phyloP scores from a whole-genome alignment of 2,888 invertebrate species.

The Baccha elongata region DNA sequence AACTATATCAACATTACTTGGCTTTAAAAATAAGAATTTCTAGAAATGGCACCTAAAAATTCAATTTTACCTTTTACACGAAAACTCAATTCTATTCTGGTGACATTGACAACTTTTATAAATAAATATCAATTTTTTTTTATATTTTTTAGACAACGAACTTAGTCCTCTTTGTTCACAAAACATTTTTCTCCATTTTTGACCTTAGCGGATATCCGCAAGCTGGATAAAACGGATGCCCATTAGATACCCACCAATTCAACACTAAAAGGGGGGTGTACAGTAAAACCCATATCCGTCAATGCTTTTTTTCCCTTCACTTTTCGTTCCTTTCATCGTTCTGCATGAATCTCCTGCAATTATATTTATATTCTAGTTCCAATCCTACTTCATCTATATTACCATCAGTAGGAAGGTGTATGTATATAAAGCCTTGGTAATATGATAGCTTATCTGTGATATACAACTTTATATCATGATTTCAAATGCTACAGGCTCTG shows the following conservation, averaged over 20 bases:
- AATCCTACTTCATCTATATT: slow-evolving; percentile 25
- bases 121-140: slow-evolving; percentile 19
- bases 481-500: neutral
- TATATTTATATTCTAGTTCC: slow-evolving; percentile 49
- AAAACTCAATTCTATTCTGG: slow-evolving; percentile 15
- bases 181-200: slow-evolving; percentile 65
- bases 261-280: slow-evolving; percentile 71
- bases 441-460: slow-evolving; percentile 8
- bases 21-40: too few relatives aligned
- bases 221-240: slow-evolving; percentile 72
- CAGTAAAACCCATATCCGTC: slow-evolving; percentile 66
- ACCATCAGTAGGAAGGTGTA: neutral
- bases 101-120: neutral
- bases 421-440: too few relatives aligned
- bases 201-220: slow-evolving; percentile 72
- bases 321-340: slow-evolving; percentile 70
- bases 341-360: slow-evolving; percentile 72
- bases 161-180: too few relatives aligned
- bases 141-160: slow-evolving; percentile 22
- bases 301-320: slow-evolving; percentile 52
- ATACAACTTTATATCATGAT: slow-evolving; percentile 2
- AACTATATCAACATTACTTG: too few relatives aligned
- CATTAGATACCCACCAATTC: slow-evolving; percentile 73
- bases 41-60: too few relatives aligned
- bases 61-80: slow-evolving; percentile 14